phyloP scores from a whole-genome alignment of 2,113 vertebrate genomes.

The Crocuta crocuta region DNA sequence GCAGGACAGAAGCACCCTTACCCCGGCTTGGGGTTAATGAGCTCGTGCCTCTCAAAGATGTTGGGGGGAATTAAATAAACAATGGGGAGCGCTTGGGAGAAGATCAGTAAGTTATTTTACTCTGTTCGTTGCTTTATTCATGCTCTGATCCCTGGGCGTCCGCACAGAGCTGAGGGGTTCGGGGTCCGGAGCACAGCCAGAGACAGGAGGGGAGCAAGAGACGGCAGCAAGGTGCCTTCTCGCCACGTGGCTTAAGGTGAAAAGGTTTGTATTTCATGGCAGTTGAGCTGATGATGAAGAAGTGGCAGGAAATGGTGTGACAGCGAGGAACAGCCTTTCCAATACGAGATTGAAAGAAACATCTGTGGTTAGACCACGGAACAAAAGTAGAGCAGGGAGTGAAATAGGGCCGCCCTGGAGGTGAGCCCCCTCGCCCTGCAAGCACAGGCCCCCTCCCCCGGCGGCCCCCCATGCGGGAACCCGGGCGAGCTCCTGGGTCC shows the following conservation, averaged over 20 bases:
- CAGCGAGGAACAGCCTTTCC: conserved; percentile 37
- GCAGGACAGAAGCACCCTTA: rapidly evolving
- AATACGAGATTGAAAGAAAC: conserved; percentile 25
- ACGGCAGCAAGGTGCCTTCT: neutral
- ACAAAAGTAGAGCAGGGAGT: conserved; percentile 51
- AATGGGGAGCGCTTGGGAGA: neutral
- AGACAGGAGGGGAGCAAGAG: rapidly evolving
- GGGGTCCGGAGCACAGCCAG: neutral
- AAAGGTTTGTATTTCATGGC: neutral
- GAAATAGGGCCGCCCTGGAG: neutral
- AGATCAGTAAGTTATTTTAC: neutral
- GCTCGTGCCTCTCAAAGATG: rapidly evolving
- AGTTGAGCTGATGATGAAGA: neutral
- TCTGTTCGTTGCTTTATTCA: neutral
- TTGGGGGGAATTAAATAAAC: neutral
- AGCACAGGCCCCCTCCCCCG: neutral
- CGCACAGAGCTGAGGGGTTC: neutral
- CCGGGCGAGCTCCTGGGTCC: rapidly evolving
- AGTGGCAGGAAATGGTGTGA: conserved; percentile 48
- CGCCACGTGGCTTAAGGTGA: neutral
- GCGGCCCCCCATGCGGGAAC: rapidly evolving
- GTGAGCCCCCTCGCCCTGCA: neutral
- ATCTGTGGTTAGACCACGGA: conserved; percentile 64
- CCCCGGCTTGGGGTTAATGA: neutral
- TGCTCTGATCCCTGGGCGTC: neutral